phyloP scores from a whole-genome alignment of 2,113 vertebrate genomes.

The Leptosomus discolor region DNA sequence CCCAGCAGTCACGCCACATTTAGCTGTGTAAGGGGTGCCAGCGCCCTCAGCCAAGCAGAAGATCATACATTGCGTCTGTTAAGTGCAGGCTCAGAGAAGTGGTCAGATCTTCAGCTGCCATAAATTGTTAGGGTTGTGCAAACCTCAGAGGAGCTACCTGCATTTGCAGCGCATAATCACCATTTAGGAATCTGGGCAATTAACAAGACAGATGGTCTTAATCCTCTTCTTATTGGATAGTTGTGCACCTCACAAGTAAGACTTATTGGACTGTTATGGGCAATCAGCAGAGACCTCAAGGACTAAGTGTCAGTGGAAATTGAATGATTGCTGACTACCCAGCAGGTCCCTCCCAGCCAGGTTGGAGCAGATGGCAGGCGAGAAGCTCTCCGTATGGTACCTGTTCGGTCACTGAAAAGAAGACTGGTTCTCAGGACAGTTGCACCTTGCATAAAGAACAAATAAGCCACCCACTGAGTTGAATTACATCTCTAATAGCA shows the following conservation, averaged over 20 bases:
- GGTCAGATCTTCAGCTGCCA: not conserved
- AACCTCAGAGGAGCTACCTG: not conserved
- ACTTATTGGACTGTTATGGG: not conserved
- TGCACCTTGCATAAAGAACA: not conserved
- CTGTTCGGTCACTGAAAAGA: not conserved
- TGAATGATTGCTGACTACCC: not conserved
- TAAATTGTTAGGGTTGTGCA: not conserved
- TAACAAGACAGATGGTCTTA: not conserved
- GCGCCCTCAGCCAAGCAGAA: not conserved
- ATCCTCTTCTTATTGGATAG: not conserved
- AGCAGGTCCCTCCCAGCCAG: constrained; percentile 1
- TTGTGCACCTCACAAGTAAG: not conserved
- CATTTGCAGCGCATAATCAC: not conserved
- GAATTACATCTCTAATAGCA: not conserved
- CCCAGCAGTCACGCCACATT: not conserved
- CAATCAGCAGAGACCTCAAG: constrained; percentile 19
- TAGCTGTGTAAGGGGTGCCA: not conserved
- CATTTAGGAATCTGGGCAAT: not conserved
- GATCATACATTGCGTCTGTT: not conserved
- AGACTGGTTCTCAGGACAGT: not conserved
- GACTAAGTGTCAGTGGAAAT: not conserved
- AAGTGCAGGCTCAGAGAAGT: not conserved
- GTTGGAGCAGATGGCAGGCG: constrained; percentile 29
- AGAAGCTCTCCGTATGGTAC: not conserved
- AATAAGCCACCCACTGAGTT: not conserved